Base-by-base conservation (phyloP, 2,113 vertebrate genomes). In the Pygoscelis antarcticus region DNA sequence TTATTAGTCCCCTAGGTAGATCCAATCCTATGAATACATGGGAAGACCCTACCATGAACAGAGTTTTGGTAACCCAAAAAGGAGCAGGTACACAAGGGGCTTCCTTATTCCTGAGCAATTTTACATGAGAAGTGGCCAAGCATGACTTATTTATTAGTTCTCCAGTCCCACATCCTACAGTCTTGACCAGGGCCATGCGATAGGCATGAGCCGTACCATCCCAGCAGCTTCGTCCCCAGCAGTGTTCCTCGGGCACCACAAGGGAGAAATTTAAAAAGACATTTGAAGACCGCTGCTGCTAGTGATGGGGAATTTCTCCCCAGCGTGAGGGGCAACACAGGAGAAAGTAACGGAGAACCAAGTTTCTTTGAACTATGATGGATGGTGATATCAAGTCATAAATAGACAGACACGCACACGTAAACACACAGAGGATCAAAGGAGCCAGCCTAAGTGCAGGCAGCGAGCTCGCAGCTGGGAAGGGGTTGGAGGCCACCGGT, bases 1-100 rank as follows among this genome's bases (percentile, higher is more conserved):
- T 20, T 34, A 42, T 12, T 9, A 44, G 49, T 34, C 34, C 17
- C 44, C 21, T 10, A 3, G 8, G 21, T 30, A 49, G 44, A 58
- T 49, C 36, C 19, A 27, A 2, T 10, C 40, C 40, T 46, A 10
- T 7, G 20, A 71, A 52, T 2, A 25, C 6, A 11, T 5, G 6
- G 44, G 30, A 77, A 85, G 69, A n/a, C 9, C 29, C 36, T 26
- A 46, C 47, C 11, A 6, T 1, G 7, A 64, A 38, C 18, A 69
- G 21, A 34, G 34, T 21, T 72, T 46, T 18, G 54, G 36, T 83
- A 68, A 62, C 26, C 30, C 61, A 29, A 51, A 68, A 40, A 54
- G 49, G 30, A 36, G 26, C 0, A 1, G 15, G 17, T 58, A 30
- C 11, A 11, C 16, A 2, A 10, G 8, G 6, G 10, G 7, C 51